phyloP scores from a whole-genome alignment of 1,140 invertebrate species.

The Olivierus martensii region DNA sequence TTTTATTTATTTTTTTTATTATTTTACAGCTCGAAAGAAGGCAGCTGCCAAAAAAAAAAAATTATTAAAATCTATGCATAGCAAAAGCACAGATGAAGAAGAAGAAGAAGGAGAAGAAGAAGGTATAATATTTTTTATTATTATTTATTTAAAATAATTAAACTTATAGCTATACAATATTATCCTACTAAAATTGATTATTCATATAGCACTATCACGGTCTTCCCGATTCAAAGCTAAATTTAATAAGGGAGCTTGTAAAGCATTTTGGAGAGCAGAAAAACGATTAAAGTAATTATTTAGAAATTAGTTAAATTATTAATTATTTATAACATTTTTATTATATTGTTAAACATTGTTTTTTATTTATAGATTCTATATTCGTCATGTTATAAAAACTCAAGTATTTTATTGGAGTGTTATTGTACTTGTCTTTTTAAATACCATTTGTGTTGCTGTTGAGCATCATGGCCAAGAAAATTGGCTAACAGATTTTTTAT shows the following conservation, averaged over 20 bases:
- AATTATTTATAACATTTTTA: constrained; percentile 10
- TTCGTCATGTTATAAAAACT: constrained; percentile 87
- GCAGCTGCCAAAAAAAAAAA: constrained; percentile 82
- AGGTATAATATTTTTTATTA: background rate
- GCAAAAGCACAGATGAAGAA: constrained; percentile 92
- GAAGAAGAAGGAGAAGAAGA: constrained; percentile 89
- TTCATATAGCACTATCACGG: constrained; percentile 28
- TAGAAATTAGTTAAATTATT: background rate
- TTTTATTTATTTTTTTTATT: no score
- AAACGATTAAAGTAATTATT: constrained; percentile 57
- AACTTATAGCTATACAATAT: no score
- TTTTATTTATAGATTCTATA: constrained; percentile 52
- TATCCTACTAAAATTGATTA: no score
- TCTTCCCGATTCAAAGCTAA: constrained; percentile 71
- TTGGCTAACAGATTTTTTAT: constrained; percentile 93
- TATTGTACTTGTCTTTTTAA: constrained; percentile 97
- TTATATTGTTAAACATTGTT: background rate
- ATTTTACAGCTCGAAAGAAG: constrained; percentile 61
- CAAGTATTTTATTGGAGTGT: constrained; percentile 99
- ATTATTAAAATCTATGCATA: constrained; percentile 93
- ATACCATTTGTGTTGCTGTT: constrained; percentile 96
- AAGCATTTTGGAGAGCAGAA: constrained; percentile 83
- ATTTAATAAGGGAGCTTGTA: constrained; percentile 73
- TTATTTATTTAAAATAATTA: background rate
- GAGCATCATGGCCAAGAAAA: constrained; percentile 93